Base-by-base conservation (phyloP, 2,888 invertebrate species). In the Candidula unifasciata region DNA sequence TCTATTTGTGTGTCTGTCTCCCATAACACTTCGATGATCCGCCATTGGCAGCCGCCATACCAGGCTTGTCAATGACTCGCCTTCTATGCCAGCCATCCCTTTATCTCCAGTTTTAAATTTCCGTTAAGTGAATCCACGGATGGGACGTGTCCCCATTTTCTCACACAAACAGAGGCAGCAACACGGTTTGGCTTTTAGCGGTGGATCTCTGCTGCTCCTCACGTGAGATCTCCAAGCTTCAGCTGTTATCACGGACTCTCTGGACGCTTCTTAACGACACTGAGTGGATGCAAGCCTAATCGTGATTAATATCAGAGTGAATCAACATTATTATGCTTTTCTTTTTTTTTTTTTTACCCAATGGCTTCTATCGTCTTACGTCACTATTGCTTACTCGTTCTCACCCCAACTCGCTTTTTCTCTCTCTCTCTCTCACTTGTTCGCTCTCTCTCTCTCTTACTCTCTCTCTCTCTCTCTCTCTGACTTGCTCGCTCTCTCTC, bases 111-210 rank as follows among this genome's bases (percentile, higher is more conserved):
- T 37, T 71, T 71, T 71, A 71, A 71, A 37, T 71, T 71, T 71
- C 71, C 71, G 37, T 71, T 71, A 71, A 71, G 71, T 35, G 71
- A 37, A 71, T 71, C 71, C 71, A 24, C 18, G 24, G 71, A 37
- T 37, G n/a, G 71, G 37, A 71, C 21, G 71, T 24, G 71, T 18
- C 37, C 16, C 37, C 18, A 37, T 71, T 71, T 71, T 71, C 37
- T 37, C 8, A 37, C 37, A 21, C 24, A 35, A 21, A 6, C n/a
- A 18, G n/a, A 71, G 37, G 37, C 35, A 16, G 3, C 71, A 5
- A 71, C 71, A 71, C 37, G 71, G 71, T 71, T 71, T 37, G 35
- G 71, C 71, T 71, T 37, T 71, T 71, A 71, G 71, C 44, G 21
- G 37, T 21, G 24, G 37, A 71, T 71, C 71, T 21, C 18, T 13